These are phyloP conservation scores for Chlorocebus sabaeus DNA, from an alignment of 2,113 vertebrate genomes.

Conservation along the genomic window DNA sequence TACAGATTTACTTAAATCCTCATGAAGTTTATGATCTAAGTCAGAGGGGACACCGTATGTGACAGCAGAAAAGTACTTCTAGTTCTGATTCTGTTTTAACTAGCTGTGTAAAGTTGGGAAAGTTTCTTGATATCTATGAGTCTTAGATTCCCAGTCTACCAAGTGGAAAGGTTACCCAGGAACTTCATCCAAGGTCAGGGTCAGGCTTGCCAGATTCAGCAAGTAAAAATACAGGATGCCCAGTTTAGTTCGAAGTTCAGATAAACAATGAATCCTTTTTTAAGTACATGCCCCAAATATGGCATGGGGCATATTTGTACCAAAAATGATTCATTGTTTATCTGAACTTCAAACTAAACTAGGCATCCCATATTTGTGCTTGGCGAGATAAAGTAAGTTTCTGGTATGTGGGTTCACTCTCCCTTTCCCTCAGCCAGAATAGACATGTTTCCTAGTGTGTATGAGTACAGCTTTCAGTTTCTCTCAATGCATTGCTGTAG, in stretches of 20 bases:
- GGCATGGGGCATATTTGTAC: background rate
- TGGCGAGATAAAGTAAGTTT: background rate
- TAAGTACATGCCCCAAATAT: background rate
- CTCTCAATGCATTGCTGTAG: background rate
- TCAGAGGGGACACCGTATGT: background rate
- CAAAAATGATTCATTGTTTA: background rate
- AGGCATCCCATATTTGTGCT: background rate
- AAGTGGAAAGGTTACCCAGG: background rate
- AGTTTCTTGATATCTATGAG: background rate
- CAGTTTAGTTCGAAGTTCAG: slow-evolving; percentile 28
- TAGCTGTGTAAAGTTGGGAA: background rate
- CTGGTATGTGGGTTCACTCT: background rate
- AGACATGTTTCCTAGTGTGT: background rate
- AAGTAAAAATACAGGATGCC: background rate
- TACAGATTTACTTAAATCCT: slow-evolving; percentile 45
- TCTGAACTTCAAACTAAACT: background rate
- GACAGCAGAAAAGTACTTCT: background rate
- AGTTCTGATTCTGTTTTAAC: slow-evolving; percentile 1
- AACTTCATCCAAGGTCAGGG: background rate
- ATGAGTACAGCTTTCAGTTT: background rate
- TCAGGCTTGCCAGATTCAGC: background rate
- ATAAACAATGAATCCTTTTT: background rate
- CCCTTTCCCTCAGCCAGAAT: background rate
- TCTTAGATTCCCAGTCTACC: background rate
- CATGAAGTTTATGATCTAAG: slow-evolving; percentile 44